phyloP scores from a whole-genome alignment of 2,888 invertebrate species.

The Drosophila stalkeri region DNA sequence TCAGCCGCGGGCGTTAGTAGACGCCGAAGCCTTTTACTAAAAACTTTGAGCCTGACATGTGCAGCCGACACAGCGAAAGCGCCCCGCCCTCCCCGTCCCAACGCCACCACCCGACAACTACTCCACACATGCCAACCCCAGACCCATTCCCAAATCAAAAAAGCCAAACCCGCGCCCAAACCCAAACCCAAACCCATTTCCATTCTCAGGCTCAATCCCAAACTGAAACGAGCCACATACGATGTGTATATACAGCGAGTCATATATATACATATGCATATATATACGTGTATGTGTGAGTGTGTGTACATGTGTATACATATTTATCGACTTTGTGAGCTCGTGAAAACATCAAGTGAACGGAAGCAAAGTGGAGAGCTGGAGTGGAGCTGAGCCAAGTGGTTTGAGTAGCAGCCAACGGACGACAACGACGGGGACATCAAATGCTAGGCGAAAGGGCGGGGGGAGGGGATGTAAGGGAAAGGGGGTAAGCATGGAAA shows the following conservation, averaged over 20 bases:
- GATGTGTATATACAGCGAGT: constrained; percentile 29
- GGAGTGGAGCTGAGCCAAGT: constrained; percentile 51
- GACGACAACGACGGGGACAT: constrained; percentile 48
- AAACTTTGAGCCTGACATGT: constrained; percentile 75
- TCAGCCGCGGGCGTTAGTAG: constrained; percentile 35
- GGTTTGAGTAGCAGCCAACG: constrained; percentile 69
- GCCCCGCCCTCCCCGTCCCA: constrained; percentile 9
- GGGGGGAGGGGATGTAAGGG: constrained; percentile 1
- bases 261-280: constrained; percentile 4
- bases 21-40: constrained; percentile 53
- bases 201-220: constrained; percentile 31
- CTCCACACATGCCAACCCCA: constrained; percentile 9
- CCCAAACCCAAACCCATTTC: constrained; percentile 9
- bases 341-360: constrained; percentile 80
- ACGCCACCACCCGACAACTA: neutral
- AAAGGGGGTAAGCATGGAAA: neutral
- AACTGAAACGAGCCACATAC: constrained; percentile 30
- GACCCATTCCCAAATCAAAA: constrained; percentile 8
- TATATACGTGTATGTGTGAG: constrained; percentile 12
- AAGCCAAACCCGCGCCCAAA: constrained; percentile 11
- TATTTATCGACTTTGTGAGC: constrained; percentile 81
- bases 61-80: constrained; percentile 41
- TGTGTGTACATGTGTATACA: constrained; percentile 64
- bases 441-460: constrained; percentile 2
- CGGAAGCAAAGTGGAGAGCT: constrained; percentile 65